Evolutionary conservation across 2,113 vertebrate genomes (phyloP), one percentile per base, ranked within the genome.

Genomic region (Rhegmatorhina hoffmannsi): DNA sequence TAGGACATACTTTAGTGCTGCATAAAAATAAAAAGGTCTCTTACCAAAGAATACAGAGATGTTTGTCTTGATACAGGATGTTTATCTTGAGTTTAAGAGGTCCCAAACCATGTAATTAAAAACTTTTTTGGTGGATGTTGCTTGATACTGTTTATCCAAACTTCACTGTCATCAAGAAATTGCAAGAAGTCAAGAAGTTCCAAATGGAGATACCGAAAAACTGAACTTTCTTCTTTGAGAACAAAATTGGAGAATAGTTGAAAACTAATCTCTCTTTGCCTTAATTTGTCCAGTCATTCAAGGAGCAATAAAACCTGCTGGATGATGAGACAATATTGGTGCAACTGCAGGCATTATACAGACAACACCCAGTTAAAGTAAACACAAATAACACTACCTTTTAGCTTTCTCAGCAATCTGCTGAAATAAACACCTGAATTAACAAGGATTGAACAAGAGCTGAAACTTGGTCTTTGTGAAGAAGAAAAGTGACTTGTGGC

Each of bases 51-150:
- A 44, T 78, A 84, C 36, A 7, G 75, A 80, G 46, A 62, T 85
- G 31, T 84, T 94, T 91, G 24, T 77, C 50, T 47, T 5, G 0
- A 23, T 86, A 34, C 59, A 88, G 79, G 88, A 70, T 88, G 83
- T 86, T 96, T 93, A 76, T 92, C 26, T 66, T 70, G 33, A 88
- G 74, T 89, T 77, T 84, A 90, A 86, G 50, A 86, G 47, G 28
- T 90, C 60, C 50, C 26, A 46, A 86, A 77, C 9, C 10, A 6
- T 67, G 43, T 70, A 74, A 59, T 88, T 83, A 68, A 83, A 79
- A 84, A 10, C 26, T 13, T 56, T 75, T 69, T 60, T 67, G 17
- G 34, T 76, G 21, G 25, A 36, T 62, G 15, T 78, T 91, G 8
- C n/a, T 73, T 87, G 74, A 50, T 92, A 50, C 50, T 78, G 17